Evolutionary conservation across 2,888 invertebrate genomes (phyloP), one percentile per base, ranked within the genome.

Genomic region (Norana najaformis): DNA sequence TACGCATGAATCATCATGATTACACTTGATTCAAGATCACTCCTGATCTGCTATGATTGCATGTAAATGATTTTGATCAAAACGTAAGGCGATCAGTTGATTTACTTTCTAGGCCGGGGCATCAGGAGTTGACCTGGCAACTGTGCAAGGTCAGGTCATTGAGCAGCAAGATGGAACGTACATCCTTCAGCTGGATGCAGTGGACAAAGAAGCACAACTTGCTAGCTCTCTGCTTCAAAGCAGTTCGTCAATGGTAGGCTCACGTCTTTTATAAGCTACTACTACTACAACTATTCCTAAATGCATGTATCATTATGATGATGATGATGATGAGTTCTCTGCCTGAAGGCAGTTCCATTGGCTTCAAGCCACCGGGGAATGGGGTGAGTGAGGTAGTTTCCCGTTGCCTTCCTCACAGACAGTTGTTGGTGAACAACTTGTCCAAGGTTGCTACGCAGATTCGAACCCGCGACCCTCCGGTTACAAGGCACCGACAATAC

Each of bases 101-200:
- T 69, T 30, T 69, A n/a, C 69, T 69, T 69, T 69, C n/a, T 69
- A 69, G 69, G 69, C 69, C 69, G 69, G 69, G 69, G 30, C 69
- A 69, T 69, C 69, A 69, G 69, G 69, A 13, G 69, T 69, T 35
- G 85, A 85, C 36, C 36, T 85, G 36, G 35, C 85, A 35, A 85
- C 85, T 16, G 37, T 85, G 30, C 85, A 85, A 23, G 85, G 85
- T 85, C 85, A 85, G 37, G 85, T 85, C 85, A 85, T 85, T n/a
- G 85, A 85, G 18, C 85, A 85, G 85, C 85, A 35, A 30, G 85
- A 85, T 36, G 85, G 85, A 85, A 85, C 85, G 85, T 85, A 85
- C 37, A 85, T 85, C 16, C 85, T 85, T 36, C 85, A 85, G 35
- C 37, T 85, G 4, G 85, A 37, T 16, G 20, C 85, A 5, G 37